Conservation (phyloP, 1,140 invertebrate species). For the Bactericera cockerelli region DNA sequence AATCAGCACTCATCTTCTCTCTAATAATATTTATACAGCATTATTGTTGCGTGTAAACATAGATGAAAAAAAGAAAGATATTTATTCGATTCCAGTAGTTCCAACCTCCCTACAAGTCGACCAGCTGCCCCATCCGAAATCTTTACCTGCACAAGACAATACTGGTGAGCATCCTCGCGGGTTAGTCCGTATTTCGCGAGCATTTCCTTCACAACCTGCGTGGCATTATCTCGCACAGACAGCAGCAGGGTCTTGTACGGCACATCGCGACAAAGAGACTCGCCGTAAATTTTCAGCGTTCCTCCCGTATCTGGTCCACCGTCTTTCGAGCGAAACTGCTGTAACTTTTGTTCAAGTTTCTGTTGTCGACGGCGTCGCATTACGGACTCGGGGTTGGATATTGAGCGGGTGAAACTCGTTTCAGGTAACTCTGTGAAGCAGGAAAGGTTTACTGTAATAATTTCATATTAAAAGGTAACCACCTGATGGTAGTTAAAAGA, state of each 20-base stretch:
- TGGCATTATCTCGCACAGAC: slow-evolving; percentile 81
- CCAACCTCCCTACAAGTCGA: no score
- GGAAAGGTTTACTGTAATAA: slow-evolving; percentile 11
- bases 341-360: slow-evolving; percentile 90
- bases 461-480: slow-evolving; percentile 8
- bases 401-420: slow-evolving; percentile 93
- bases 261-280: slow-evolving; percentile 87
- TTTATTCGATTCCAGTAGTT: no score
- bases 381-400: slow-evolving; percentile 98
- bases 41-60: no score
- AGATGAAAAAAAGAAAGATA: no score
- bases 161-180: slow-evolving; percentile 72
- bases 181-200: slow-evolving; percentile 91
- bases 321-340: slow-evolving; percentile 77
- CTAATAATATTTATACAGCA: no score
- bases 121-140: no score
- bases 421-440: slow-evolving; percentile 72
- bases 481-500: not conserved
- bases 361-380: slow-evolving; percentile 94
- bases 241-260: slow-evolving; percentile 96
- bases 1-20: no score
- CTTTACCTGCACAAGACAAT: slow-evolving; percentile 82
- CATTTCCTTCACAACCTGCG: slow-evolving; percentile 87
- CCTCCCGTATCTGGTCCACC: slow-evolving; percentile 55
- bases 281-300: slow-evolving; percentile 95